Evolutionary conservation across 2,888 invertebrate genomes (phyloP).

Genomic region (Perdita meconis): DNA sequence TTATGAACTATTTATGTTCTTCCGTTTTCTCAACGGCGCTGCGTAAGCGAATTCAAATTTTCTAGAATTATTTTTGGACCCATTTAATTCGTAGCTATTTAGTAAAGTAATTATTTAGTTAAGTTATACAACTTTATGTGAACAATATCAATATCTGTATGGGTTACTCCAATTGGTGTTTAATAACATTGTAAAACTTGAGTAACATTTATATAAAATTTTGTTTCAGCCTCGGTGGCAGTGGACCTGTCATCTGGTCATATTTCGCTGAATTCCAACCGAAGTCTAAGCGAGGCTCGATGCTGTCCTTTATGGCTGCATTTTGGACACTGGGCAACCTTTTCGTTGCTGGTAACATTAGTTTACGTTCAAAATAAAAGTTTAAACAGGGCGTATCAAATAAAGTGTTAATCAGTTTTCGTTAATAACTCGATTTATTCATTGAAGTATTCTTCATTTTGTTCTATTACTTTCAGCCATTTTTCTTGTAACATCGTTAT

Average conservation of each 20-base stretch:
- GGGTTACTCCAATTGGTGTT: not conserved
- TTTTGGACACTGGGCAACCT: slow-evolving; percentile 98
- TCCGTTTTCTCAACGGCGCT: slow-evolving; percentile 96
- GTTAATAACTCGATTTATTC: no score
- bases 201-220: slow-evolving; percentile 32
- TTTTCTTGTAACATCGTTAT: no score
- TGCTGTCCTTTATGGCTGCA: slow-evolving; percentile 97
- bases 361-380: no score
- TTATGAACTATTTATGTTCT: slow-evolving; percentile 94
- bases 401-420: no score
- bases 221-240: slow-evolving; percentile 91
- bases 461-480: no score
- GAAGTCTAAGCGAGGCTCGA: slow-evolving; percentile 94
- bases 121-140: no score
- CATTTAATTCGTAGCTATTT: no score
- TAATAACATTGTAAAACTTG: no score
- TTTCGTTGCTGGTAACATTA: slow-evolving; percentile 91
- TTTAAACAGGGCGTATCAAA: no score
- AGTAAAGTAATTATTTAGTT: no score
- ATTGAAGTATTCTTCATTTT: no score
- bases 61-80: not conserved
- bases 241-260: slow-evolving; percentile 97
- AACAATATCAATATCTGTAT: not conserved
- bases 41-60: slow-evolving; percentile 90
- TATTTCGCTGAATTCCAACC: slow-evolving; percentile 98